Percentiles rank a stretch among this genome's conserved stretches.
phyloP scores from a whole-genome alignment of 2,888 invertebrate species.

The Galerucella pusilla region DNA sequence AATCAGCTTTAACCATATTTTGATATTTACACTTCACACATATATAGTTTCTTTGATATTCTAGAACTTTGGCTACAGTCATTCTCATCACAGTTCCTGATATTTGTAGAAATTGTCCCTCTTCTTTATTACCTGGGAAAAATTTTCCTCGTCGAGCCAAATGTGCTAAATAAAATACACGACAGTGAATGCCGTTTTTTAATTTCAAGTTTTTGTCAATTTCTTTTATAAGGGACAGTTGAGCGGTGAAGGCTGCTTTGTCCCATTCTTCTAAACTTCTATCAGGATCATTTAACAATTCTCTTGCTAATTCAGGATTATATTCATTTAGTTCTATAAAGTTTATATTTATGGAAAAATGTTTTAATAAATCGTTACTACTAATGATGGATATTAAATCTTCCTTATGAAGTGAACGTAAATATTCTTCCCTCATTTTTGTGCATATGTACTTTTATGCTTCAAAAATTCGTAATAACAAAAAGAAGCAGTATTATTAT shows the following conservation, averaged over 20 bases:
- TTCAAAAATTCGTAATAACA: background rate
- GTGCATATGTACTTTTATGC: background rate
- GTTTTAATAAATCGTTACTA: slow-evolving; percentile 70
- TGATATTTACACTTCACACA: slow-evolving; percentile 82
- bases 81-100: slow-evolving; percentile 83
- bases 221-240: slow-evolving; percentile 67
- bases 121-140: slow-evolving; percentile 78
- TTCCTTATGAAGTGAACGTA: slow-evolving; percentile 70
- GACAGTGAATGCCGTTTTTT: slow-evolving; percentile 73
- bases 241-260: slow-evolving; percentile 70
- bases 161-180: slow-evolving; percentile 70
- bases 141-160: slow-evolving; percentile 53
- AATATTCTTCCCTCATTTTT: slow-evolving; percentile 61
- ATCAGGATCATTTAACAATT: slow-evolving; percentile 74
- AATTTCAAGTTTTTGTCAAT: slow-evolving; percentile 63
- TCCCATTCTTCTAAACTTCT: slow-evolving; percentile 74
- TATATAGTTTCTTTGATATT: slow-evolving; percentile 77
- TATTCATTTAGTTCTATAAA: slow-evolving; percentile 78
- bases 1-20: slow-evolving; percentile 75
- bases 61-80: slow-evolving; percentile 80
- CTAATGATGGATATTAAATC: slow-evolving; percentile 74
- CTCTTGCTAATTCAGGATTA: slow-evolving; percentile 74
- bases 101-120: slow-evolving; percentile 78
- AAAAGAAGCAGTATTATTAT: background rate
- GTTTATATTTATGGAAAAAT: slow-evolving; percentile 76